Evolutionary conservation across 2,888 invertebrate species (phyloP), one percentile per base, ranked within the genome.

Genomic region (Lucinisca nassula): DNA sequence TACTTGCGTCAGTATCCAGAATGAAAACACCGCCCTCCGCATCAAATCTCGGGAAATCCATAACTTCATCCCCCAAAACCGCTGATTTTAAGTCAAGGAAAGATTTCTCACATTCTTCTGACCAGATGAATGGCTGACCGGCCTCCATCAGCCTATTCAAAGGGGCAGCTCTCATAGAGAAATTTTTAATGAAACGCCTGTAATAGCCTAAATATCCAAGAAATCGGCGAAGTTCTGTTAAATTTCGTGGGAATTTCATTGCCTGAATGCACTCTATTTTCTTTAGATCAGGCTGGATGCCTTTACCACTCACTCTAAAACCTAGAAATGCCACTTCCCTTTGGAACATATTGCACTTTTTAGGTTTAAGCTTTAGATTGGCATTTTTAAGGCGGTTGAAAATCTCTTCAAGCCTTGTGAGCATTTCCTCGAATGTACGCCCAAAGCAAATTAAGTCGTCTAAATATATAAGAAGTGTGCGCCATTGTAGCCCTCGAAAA

Each of bases 1-100:
- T 73, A 40, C 90, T 90, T 1, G 92, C 92, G 73, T 93, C 91
- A 21, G 87, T 89, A 45, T 92, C 92, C 27, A 92, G 49, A 0
- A 92, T 81, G 76, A 90, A 91, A 14, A 35, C 12, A 21, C 51
- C 77, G 14, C 85, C 83, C 38, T 79, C 32, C n/a, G n/a, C n/a
- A 38, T 90, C 88, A n/a, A n/a, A n/a, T n/a, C n/a, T n/a, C 21
- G 83, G 88, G 61, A 84, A 89, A 1, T 76, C 87, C 24, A 91
- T 55, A 4, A 89, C 78, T n/a, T n/a, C n/a, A n/a, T n/a, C n/a
- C n/a, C n/a, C n/a, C n/a, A n/a, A n/a, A n/a, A n/a, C n/a, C n/a
- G n/a, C n/a, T n/a, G n/a, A n/a, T n/a, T n/a, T n/a, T n/a, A n/a
- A n/a, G n/a, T n/a, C n/a, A n/a, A 61, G 85, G 88, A 32, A 6